Conservation (phyloP, 2,113 vertebrate species). For the Leucoraja erinaceus region DNA sequence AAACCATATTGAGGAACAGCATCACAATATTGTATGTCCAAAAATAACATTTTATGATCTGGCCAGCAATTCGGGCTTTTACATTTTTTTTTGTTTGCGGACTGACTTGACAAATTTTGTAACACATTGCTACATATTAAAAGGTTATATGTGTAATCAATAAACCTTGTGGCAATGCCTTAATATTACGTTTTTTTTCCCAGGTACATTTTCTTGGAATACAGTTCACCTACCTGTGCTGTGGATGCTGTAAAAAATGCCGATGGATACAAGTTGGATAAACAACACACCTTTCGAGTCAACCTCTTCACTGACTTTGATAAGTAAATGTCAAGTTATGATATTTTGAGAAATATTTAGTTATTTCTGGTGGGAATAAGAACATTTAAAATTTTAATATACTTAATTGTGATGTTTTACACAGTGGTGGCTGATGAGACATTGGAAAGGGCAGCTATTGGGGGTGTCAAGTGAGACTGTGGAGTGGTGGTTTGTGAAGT, state of each 20-base stretch:
- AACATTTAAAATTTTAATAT: neutral
- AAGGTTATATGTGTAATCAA: neutral
- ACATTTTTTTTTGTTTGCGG: neutral
- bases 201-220: slow-evolving; percentile 96
- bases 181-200: neutral
- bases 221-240: slow-evolving; percentile 78
- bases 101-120: neutral
- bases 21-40: neutral
- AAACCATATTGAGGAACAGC: too few relatives aligned
- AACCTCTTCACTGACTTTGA: slow-evolving; percentile 97
- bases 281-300: slow-evolving; percentile 93
- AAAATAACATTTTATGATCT: too few relatives aligned
- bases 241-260: slow-evolving; percentile 88
- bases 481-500: neutral
- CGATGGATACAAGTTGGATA: slow-evolving; percentile 95
- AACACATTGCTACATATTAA: neutral
- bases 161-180: neutral
- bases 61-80: neutral
- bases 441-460: neutral
- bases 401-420: neutral
- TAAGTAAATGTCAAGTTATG: slow-evolving; percentile 66
- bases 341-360: neutral
- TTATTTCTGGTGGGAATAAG: neutral
- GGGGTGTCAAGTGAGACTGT: neutral
- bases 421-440: too few relatives aligned